A percentile compares a stretch with the other conserved stretches of the same genome.
Evolutionary conservation across 2,113 vertebrate species (phyloP).

Genomic region (Tauraco erythrolophus): DNA sequence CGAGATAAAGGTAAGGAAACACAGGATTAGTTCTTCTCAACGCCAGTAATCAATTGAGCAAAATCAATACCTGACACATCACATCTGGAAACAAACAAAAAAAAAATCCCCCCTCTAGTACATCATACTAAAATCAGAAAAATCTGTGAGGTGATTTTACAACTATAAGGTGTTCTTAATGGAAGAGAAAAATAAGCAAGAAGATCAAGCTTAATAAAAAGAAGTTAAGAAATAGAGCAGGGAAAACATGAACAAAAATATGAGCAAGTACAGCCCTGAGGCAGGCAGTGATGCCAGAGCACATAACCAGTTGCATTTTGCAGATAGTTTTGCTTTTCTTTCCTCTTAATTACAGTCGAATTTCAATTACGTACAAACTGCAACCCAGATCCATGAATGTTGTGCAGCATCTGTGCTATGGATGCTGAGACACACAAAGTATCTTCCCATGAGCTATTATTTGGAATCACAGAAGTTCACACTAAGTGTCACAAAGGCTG

Average conservation of each 20-base stretch:
- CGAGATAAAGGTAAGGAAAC: not conserved
- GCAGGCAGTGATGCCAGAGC: not conserved
- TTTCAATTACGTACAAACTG: not conserved
- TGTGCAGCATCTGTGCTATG: not conserved
- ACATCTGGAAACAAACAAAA: not conserved
- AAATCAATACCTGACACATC: not conserved
- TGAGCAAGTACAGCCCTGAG: not conserved
- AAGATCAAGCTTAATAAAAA: not conserved
- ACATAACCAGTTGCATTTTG: not conserved
- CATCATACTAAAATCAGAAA: not conserved
- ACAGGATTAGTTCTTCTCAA: not conserved
- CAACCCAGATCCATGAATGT: not conserved
- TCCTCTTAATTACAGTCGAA: not conserved
- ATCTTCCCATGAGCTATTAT: not conserved
- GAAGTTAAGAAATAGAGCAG: not conserved
- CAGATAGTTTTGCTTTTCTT: not conserved
- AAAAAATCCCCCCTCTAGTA: not conserved
- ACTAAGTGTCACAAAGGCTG: not conserved
- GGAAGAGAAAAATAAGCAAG: not conserved
- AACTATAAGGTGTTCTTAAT: not conserved
- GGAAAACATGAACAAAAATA: not conserved
- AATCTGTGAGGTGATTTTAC: not conserved
- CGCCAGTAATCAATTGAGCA: not conserved
- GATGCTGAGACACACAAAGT: not conserved
- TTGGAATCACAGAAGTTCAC: not conserved